Conservation (phyloP, 2,797 vertebrate genomes). For the Neosilurus hyrtlii region DNA sequence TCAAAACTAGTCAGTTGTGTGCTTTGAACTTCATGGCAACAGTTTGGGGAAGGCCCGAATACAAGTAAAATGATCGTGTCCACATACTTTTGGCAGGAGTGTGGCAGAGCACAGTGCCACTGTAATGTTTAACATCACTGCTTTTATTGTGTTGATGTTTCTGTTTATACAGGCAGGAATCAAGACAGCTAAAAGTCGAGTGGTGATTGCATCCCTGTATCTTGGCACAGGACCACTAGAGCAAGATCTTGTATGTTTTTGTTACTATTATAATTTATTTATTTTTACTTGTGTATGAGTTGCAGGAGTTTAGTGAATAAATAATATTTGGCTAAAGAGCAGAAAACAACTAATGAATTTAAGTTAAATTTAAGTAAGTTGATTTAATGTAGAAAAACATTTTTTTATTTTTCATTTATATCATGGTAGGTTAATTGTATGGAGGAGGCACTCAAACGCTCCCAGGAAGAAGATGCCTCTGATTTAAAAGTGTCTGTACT, state of each 20-base stretch:
- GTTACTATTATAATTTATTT: too few relatives aligned
- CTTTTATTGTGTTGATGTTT: constrained; percentile 10
- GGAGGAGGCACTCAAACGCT: constrained; percentile 81
- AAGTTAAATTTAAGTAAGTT: too few relatives aligned
- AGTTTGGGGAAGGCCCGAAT: background rate
- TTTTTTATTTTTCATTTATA: background rate
- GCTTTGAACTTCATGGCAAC: background rate
- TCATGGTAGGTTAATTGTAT: constrained; percentile 85
- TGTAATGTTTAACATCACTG: background rate
- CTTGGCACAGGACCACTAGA: constrained; percentile 90
- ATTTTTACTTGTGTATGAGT: background rate
- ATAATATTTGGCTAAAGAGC: background rate
- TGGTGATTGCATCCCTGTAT: constrained; percentile 94
- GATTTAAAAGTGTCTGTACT: constrained; percentile 86
- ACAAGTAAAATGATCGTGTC: background rate
- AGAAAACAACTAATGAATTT: background rate
- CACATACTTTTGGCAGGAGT: background rate
- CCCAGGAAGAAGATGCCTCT: constrained; percentile 64
- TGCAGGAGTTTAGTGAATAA: background rate
- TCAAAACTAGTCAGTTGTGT: background rate
- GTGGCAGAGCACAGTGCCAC: background rate
- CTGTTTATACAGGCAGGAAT: constrained; percentile 77
- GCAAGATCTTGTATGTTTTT: constrained; percentile 86
- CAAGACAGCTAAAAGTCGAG: constrained; percentile 81
- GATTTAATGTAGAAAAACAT: constrained; percentile 5